Base-by-base conservation (phyloP, 1,140 invertebrate species). In the Drosophila mojavensis region DNA sequence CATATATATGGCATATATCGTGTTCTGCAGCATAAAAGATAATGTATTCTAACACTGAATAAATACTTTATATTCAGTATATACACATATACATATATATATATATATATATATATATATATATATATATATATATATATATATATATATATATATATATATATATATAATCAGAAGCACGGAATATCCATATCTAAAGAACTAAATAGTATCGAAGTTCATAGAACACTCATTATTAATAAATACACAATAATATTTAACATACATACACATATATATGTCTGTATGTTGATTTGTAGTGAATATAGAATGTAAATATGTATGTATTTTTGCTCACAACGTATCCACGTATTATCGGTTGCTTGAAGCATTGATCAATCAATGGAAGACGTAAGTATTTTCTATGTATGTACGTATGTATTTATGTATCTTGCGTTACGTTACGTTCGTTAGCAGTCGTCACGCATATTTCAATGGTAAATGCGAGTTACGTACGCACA, bases 401-500 rank as follows among this genome's bases (percentile, higher is more conserved):
- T 17, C 17, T 17, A 17, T 17, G 17, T 17, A 17, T 17, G 17
- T 17, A 17, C 17, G 17, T 17, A 17, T 17, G 17, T 17, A 17
- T 17, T 17, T 17, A 17, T 17, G 53, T 70, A 28, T 20, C 56
- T 41, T 55, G 28, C 65, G 56, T 26, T 48, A 36, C 58, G 56
- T 28, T 17, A 17, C 17, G 17, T 53, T 61, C 53, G 26, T 26
- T 30, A 28, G 45, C 54, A 17, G 17, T 54, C 43, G 30, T 54
- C 33, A 54, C 6, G 45, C 24, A 17, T 41, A 30, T 30, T 55
- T 39, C 43, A 53, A 53, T 61, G 50, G 20, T 43, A 9, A 33
- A 61, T 56, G 61, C 9, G 59, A 45, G 28, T 66, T 59, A 54
- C 62, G 47, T 36, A 56, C 63, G 66, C 39, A 36, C 33, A 36